Evolutionary conservation across 2,888 invertebrate species (phyloP).

Genomic region (Apotomis betuletana): DNA sequence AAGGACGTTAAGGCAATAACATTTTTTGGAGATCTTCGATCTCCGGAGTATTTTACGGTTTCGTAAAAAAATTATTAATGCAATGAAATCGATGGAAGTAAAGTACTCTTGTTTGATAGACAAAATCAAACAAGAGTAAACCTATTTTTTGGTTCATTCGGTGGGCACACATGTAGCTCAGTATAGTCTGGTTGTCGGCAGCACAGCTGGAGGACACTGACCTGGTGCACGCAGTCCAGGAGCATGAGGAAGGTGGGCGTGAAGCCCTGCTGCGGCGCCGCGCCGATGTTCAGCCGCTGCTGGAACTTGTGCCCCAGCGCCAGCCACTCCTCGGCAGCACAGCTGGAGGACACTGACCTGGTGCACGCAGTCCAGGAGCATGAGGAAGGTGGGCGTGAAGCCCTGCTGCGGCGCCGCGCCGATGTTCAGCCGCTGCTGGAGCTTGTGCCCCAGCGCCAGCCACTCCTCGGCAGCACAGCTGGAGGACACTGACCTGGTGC

Average conservation of each 20-base stretch:
- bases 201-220: slow-evolving; percentile 52
- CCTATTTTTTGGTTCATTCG: too few species aligned
- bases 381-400: slow-evolving; percentile 97
- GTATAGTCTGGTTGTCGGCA: too few species aligned
- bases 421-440: slow-evolving; percentile 96
- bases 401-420: slow-evolving; percentile 94
- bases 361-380: slow-evolving; percentile 98
- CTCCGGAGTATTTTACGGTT: too few species aligned
- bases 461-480: slow-evolving; percentile 88
- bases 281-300: slow-evolving; percentile 95
- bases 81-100: too few species aligned
- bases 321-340: slow-evolving; percentile 91
- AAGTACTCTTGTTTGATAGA: too few species aligned
- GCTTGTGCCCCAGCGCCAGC: slow-evolving; percentile 97
- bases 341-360: slow-evolving; percentile 84
- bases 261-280: slow-evolving; percentile 94
- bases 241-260: slow-evolving; percentile 99
- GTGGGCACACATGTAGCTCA: too few species aligned
- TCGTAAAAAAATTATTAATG: too few species aligned
- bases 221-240: slow-evolving; percentile 97
- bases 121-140: too few species aligned
- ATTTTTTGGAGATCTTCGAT: too few species aligned
- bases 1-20: too few species aligned
- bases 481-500: too few species aligned
- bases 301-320: slow-evolving; percentile 97